Evolutionary conservation across 1,140 invertebrate genomes (phyloP), one percentile per base, ranked within the genome.

Genomic region (Lepidurus couesii): DNA sequence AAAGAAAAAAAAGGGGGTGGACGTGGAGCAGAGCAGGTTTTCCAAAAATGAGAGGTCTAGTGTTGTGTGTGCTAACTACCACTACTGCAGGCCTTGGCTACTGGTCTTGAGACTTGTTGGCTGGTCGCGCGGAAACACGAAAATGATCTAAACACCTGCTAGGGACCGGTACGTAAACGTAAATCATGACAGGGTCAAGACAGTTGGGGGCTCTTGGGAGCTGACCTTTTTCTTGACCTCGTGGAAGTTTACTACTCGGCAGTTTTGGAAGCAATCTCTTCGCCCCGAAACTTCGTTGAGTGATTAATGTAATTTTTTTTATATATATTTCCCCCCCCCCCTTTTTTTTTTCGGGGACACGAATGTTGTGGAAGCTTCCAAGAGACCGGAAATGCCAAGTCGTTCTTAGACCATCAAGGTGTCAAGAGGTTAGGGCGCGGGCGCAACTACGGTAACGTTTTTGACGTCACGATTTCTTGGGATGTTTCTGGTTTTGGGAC

Each of bases 371-470:
- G 53, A 21, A 65, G 53, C 53, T 65, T 65, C 53, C 13, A 65
- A 65, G 53, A 65, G 53, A 65, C 53, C 53, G 53, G 53, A 65
- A 65, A 65, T 65, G 53, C 53, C 53, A 65, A 65, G 53, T 65
- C 16, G 53, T 65, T 65, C 21, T 65, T 65, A 65, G 53, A 24
- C 53, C 53, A 65, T 65, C 53, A 65, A n/a, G n/a, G 53, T 65
- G 53, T 21, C 53, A 65, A 65, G 53, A 65, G 53, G 53, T 65
- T 10, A 65, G 53, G 53, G 16, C 21, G 53, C 53, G 13, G 53
- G 53, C 53, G 53, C 53, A 65, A 16, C 16, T 21, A 21, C 53
- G 53, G 53, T 65, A 65, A 65, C 53, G 21, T 9, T 65, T 65
- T 65, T 65, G 53, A 65, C 53, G 53, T 65, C 53, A 65, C 53